A percentile compares a stretch with the other conserved stretches of the same genome.
phyloP scores from a whole-genome alignment of 2,113 vertebrate species.

The Indicator indicator region DNA sequence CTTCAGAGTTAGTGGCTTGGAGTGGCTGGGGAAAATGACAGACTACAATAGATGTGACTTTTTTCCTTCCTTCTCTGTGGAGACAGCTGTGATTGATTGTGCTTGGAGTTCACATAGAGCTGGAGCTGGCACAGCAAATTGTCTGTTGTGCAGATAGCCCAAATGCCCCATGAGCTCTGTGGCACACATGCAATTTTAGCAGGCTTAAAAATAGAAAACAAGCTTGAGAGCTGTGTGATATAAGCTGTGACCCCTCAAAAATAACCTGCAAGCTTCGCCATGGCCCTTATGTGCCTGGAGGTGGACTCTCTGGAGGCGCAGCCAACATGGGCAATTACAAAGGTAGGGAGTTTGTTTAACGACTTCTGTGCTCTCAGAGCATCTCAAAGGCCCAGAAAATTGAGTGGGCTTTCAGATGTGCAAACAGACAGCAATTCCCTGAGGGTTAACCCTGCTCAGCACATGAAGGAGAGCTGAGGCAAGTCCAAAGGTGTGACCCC shows the following conservation, averaged over 20 bases:
- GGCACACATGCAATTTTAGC: neutral
- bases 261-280: neutral
- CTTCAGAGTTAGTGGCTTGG: neutral
- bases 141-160: neutral
- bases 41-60: neutral
- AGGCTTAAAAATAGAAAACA: conserved; percentile 1
- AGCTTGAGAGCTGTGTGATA: neutral
- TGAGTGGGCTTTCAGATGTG: neutral
- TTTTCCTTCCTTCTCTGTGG: neutral
- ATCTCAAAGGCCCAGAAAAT: neutral
- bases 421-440: neutral
- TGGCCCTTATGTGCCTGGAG: accelerated
- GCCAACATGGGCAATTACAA: accelerated
- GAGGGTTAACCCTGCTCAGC: neutral
- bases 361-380: neutral
- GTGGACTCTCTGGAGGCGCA: neutral
- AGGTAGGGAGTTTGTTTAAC: neutral
- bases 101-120: neutral
- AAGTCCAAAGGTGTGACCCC: neutral
- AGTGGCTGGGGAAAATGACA: neutral
- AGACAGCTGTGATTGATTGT: neutral
- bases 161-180: neutral
- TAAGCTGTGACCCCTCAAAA: neutral
- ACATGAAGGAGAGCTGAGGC: neutral
- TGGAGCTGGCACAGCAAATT: neutral